Conservation (phyloP, 2,113 vertebrate genomes). For the Marcusenius ussheri region DNA sequence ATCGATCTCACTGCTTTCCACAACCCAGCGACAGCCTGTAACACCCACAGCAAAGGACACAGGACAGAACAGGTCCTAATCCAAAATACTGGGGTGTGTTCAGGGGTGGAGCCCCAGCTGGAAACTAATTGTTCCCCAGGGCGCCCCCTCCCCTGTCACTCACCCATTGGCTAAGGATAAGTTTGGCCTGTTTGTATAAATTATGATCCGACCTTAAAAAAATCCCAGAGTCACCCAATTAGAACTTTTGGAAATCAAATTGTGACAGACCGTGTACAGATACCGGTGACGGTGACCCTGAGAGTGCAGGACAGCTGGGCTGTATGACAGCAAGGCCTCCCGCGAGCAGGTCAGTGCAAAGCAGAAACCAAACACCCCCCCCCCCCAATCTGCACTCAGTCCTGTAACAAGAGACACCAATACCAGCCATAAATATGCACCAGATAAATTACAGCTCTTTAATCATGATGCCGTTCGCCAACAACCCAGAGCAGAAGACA, state of each 20-base stretch:
- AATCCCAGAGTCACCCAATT: background rate
- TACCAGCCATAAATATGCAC: background rate
- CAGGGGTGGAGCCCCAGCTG: background rate
- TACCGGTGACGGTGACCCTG: background rate
- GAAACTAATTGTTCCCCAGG: background rate
- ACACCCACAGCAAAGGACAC: background rate
- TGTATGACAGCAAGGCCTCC: background rate
- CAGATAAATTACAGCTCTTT: background rate
- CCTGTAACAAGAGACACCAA: background rate
- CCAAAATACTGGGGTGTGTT: background rate
- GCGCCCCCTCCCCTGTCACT: background rate
- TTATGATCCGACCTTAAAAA: background rate
- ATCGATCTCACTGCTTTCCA: background rate
- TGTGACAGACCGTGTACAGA: background rate
- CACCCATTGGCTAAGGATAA: background rate
- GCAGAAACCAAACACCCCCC: background rate
- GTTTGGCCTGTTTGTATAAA: background rate
- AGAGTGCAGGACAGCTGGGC: background rate
- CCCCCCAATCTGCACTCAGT: background rate
- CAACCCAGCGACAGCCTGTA: background rate
- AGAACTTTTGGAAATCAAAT: background rate
- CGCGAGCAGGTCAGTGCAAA: background rate
- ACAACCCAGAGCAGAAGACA: background rate
- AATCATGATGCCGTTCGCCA: background rate
- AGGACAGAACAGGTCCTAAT: background rate